Evolutionary conservation across 2,797 vertebrate genomes (phyloP).

Genomic region (Lindbergichthys nudifrons): DNA sequence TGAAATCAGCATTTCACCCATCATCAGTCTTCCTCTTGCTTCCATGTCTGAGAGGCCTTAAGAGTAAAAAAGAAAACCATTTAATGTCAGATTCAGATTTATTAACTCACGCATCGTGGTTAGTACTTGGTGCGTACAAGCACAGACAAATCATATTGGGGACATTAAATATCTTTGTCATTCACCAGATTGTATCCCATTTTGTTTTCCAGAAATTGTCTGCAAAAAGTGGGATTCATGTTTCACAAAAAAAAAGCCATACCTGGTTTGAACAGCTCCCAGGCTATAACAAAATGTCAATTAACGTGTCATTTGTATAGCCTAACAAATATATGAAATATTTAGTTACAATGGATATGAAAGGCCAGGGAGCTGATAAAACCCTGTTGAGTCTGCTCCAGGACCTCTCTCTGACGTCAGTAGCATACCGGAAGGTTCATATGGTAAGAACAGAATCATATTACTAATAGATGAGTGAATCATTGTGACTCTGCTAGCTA

Average conservation of each 20-base stretch:
- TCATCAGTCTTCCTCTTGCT: background rate
- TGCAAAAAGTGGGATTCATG: background rate
- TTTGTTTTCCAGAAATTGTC: background rate
- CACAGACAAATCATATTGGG: background rate
- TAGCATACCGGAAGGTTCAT: background rate
- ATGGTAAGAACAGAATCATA: background rate
- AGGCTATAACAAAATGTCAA: background rate
- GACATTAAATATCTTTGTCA: background rate
- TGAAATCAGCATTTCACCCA: background rate
- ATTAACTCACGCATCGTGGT: too few species aligned
- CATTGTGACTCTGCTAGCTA: background rate
- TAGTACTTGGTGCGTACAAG: too few species aligned
- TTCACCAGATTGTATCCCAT: background rate
- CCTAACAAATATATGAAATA: background rate
- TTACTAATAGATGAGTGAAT: background rate
- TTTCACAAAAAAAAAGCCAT: background rate
- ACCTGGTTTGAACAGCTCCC: background rate
- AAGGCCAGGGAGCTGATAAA: background rate
- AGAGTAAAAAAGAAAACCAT: background rate
- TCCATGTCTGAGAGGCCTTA: background rate
- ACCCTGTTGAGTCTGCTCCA: conserved; percentile 10
- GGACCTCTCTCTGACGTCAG: conserved; percentile 19
- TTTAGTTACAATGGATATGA: conserved; percentile 11
- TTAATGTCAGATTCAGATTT: too few species aligned
- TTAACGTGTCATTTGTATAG: background rate